A percentile compares a stretch with the other conserved stretches of the same genome.
phyloP scores from a whole-genome alignment of 2,113 vertebrate species.

The Neomonachus schauinslandi region DNA sequence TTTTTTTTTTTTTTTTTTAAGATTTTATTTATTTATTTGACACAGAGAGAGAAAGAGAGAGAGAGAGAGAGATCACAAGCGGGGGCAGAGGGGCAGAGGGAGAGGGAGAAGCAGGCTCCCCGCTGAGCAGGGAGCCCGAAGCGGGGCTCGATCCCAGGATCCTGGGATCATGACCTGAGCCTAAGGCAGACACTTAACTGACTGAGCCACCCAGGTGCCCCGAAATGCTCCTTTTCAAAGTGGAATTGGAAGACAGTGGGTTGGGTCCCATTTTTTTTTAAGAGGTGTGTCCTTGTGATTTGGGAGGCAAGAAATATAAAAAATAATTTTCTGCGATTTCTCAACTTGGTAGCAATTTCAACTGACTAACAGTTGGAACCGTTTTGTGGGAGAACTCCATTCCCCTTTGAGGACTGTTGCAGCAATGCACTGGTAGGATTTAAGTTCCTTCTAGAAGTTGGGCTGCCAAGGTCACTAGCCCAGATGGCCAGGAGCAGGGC shows the following conservation, averaged over 20 bases:
- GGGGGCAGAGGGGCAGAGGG: no score
- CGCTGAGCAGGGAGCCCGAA: no score
- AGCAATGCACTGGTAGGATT: neutral
- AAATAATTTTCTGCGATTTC: neutral
- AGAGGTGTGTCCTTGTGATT: neutral
- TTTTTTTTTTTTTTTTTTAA: no score
- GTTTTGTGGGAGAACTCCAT: neutral
- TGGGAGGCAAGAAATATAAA: neutral
- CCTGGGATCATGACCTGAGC: no score
- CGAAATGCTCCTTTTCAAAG: neutral
- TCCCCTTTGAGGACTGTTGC: neutral
- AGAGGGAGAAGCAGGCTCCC: no score
- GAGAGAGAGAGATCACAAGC: no score
- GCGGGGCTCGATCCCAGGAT: no score
- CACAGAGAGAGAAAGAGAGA: no score
- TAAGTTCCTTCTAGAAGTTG: neutral
- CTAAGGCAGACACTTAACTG: no score
- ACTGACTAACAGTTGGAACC: neutral
- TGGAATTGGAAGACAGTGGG: neutral
- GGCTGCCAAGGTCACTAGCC: neutral
- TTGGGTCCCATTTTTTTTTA: neutral
- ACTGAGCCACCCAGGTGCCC: no score
- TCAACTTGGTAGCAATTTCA: neutral
- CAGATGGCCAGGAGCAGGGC: neutral
- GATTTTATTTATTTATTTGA: no score